Evolutionary conservation across 2,797 vertebrate genomes (phyloP), one percentile per base, ranked within the genome.

Genomic region (Sphenodon punctatus): DNA sequence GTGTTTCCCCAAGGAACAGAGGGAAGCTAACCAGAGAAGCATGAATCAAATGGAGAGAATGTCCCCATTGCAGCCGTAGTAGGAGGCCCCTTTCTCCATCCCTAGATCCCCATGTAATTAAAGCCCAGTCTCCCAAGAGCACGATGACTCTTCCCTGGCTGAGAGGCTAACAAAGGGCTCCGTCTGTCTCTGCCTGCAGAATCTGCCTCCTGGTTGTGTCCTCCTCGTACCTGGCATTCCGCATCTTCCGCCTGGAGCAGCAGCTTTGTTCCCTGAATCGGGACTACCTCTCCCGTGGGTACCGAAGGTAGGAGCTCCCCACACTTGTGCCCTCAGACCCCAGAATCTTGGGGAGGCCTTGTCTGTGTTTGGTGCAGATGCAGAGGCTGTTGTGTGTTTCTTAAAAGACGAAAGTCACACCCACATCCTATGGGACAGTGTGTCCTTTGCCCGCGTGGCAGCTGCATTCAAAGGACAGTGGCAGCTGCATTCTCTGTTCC

Each of bases 221-320:
- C 1, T 99, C 98, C 0, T 99, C 97, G 7, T 99, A 99, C 83
- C 95, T 99, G 96, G 98, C 98, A 0, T 98, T 98, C 85, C 97
- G 98, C n/a, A 98, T 99, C 86, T 99, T 97, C 93, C 97, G 95
- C 75, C 95, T 99, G 95, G 98, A 99, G 91, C 97, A 98, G 92
- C 97, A 98, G 90, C 94, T 99, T 65, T 97, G 97, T 77, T 97
- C 97, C 84, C 85, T 95, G 85, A 95, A 91, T 69, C 88, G 93
- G 90, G 93, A 93, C 48, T 87, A 90, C 78, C 92, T 94, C 30
- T 81, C 92, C 45, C 94, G 94, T 0, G 89, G 92, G 65, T 93
- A 94, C 87, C 93, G 94, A 92, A 98, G 97, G 97, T 97, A 91
- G 92, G 82, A 25, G 9, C 45, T 49, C n/a, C n/a, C n/a, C n/a